These are phyloP conservation scores for Melanotaenia pygmaea DNA, from an alignment of 2,797 vertebrate species.

Conservation along the genomic window DNA sequence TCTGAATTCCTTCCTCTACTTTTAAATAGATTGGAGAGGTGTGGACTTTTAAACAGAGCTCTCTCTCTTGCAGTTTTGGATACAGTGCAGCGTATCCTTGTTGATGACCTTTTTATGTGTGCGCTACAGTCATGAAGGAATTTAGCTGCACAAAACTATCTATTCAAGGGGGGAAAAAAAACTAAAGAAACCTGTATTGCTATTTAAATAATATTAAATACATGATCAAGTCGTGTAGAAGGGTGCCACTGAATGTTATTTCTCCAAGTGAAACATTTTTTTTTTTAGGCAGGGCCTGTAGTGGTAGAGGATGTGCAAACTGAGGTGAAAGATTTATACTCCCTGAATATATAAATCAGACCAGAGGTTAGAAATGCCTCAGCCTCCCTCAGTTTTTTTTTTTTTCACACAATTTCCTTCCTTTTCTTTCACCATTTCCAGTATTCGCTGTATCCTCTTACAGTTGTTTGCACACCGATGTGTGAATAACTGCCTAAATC, in stretches of 20 bases:
- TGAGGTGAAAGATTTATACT: constrained; percentile 54
- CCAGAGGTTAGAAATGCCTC: constrained; percentile 47
- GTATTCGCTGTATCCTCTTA: constrained; percentile 9
- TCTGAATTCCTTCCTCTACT: constrained; percentile 73
- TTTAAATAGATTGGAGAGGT: constrained; percentile 76
- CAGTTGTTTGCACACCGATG: constrained; percentile 7
- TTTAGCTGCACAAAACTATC: constrained; percentile 15
- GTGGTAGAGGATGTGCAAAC: constrained; percentile 39
- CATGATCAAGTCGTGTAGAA: background rate
- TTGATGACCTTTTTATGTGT: constrained; percentile 43
- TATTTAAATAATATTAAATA: background rate
- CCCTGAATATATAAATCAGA: constrained; percentile 45
- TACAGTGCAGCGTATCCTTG: constrained; percentile 34
- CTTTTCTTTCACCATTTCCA: constrained; percentile 24
- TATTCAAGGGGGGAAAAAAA: background rate
- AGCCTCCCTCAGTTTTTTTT: constrained; percentile 24
- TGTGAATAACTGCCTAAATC: constrained; percentile 16
- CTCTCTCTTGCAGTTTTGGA: constrained; percentile 41
- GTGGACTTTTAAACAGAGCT: constrained; percentile 45
- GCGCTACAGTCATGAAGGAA: background rate
- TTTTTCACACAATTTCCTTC: constrained; percentile 22
- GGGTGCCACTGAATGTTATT: background rate
- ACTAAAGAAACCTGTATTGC: background rate
- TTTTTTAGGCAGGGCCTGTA: constrained; percentile 18
- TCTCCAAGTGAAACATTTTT: constrained; percentile 14